phyloP scores from a whole-genome alignment of 2,113 vertebrate species.

The Pagrus major region DNA sequence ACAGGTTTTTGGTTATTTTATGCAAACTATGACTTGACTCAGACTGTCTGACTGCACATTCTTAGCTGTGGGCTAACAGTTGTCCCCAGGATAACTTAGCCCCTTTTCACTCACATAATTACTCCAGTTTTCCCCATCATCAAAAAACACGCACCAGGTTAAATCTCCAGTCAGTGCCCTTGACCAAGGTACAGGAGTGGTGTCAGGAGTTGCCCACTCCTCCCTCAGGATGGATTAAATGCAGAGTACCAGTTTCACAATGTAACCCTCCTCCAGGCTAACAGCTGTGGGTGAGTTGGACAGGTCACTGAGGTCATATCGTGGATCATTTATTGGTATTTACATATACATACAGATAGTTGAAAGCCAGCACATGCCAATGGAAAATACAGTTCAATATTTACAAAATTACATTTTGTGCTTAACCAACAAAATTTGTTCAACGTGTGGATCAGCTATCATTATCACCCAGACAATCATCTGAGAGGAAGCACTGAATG shows the following conservation, averaged over 20 bases:
- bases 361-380: neutral
- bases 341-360: constrained; percentile 19
- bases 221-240: too few relatives aligned
- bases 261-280: neutral
- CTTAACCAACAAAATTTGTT: neutral
- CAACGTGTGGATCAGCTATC: neutral
- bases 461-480: neutral
- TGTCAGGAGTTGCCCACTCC: too few relatives aligned
- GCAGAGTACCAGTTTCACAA: too few relatives aligned
- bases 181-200: too few relatives aligned
- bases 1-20: neutral
- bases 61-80: too few relatives aligned
- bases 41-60: too few relatives aligned
- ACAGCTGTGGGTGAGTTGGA: neutral
- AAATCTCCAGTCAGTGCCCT: too few relatives aligned
- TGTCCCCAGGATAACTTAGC: too few relatives aligned
- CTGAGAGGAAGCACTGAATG: too few relatives aligned
- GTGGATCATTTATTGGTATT: constrained; percentile 34
- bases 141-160: too few relatives aligned
- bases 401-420: neutral
- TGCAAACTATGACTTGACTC: neutral
- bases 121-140: too few relatives aligned
- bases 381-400: neutral
- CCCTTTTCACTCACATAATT: too few relatives aligned
- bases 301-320: neutral